These are phyloP conservation scores for Formicarius rufipectus DNA, from an alignment of 2,113 vertebrate species.

Conservation along the genomic window DNA sequence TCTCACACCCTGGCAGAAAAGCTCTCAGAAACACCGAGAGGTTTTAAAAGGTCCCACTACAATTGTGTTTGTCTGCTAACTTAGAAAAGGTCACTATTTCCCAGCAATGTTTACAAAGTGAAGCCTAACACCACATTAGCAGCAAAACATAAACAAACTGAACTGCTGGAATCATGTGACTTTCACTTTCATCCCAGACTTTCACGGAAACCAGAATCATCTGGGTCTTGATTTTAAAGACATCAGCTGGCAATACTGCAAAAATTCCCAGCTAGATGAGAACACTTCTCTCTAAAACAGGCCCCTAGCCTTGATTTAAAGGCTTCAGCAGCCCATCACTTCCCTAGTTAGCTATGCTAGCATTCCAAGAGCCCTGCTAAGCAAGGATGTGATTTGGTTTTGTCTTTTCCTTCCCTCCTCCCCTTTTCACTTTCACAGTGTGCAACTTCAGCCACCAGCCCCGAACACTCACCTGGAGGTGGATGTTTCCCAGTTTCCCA, in stretches of 20 bases:
- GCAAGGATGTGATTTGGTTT: background rate
- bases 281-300: background rate
- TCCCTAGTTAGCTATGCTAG: background rate
- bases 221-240: background rate
- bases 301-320: background rate
- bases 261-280: background rate
- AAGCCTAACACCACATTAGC: background rate
- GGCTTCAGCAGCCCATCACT: background rate
- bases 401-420: background rate
- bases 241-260: background rate
- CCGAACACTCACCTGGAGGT: background rate
- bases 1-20: background rate
- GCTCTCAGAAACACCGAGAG: background rate
- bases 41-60: background rate
- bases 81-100: background rate
- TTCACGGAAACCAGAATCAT: background rate
- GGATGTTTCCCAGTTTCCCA: background rate
- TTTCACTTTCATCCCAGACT: background rate
- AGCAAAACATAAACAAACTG: background rate
- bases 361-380: background rate
- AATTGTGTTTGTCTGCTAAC: rapidly evolving
- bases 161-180: background rate
- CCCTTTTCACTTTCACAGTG: background rate
- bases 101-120: background rate
- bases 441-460: background rate